phyloP scores from a whole-genome alignment of 30 jellyfish, hydroid and myxozoan genomes.

The Haliclystus octoradiatus region DNA sequence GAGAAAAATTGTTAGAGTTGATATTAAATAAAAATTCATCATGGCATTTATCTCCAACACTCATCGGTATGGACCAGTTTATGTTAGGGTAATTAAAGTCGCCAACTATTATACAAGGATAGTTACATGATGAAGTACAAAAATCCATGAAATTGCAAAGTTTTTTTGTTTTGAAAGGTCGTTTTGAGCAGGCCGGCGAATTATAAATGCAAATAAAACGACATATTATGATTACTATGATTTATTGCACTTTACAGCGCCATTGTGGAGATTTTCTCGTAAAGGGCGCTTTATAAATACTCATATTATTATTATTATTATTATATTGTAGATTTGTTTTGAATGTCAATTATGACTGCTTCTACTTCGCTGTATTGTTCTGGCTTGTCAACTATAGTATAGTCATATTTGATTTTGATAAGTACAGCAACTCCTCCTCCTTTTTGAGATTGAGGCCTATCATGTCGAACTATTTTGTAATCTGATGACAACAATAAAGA shows the following conservation, averaged over 20 bases:
- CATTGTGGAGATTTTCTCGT: no score
- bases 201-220: not conserved
- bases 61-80: not conserved
- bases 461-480: not conserved
- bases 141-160: not conserved
- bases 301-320: no score
- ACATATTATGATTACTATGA: no score
- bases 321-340: no score
- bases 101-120: not conserved
- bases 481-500: not conserved
- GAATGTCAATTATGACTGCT: not conserved
- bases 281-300: no score
- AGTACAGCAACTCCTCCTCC: not conserved
- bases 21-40: no score
- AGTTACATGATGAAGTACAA: not conserved
- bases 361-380: not conserved
- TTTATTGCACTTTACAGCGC: no score
- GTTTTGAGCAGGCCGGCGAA: not conserved
- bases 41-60: not conserved
- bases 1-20: not conserved
- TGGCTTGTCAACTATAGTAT: not conserved
- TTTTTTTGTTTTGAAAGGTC: not conserved
- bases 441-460: not conserved
- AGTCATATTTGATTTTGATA: not conserved
- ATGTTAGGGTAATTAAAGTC: not conserved